Base-by-base conservation (phyloP, 2,797 vertebrate genomes). In the Leuciscus waleckii region DNA sequence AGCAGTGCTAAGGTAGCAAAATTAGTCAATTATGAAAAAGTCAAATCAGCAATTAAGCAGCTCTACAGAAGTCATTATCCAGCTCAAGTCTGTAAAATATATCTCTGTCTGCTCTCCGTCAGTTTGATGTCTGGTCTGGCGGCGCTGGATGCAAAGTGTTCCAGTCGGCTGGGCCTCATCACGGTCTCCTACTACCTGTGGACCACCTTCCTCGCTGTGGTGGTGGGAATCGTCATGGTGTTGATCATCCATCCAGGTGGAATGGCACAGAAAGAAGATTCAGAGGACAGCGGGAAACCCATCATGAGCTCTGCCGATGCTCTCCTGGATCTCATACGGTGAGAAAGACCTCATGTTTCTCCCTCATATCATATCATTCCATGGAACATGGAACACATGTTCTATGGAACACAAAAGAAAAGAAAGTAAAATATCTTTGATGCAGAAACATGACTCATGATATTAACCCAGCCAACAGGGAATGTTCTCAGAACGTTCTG, bases 231-330 rank as follows among this genome's bases (percentile, higher is more conserved):
- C 91, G 90, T 98, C 92, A 97, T 99, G 97, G 98, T 99, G 17
- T 97, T 96, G 88, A 94, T 97, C 91, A 98, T 99, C 91, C 98
- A 99, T 87, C 98, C 98, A 0, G 98, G 98, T 0, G 96, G 97
- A 2, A 96, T 97, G 0, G 98, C 98, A 7, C 97, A 98, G 93
- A 99, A 99, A 87, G 98, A 99, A 89, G 96, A 91, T 79, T 96
- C 96, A 0, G 96, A 96, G 89, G 97, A 97, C 88, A 96, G 97
- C 0, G 92, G 96, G 56, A 99, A 97, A 86, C 95, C 97, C 32
- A 96, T 98, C 86, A 97, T 98, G 97, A 99, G 98, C 90, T 99
- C 98, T 0, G 98, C 98, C 0, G 98, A 99, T 3, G 98, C 98
- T 49, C 94, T 99, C 89, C 94, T 99, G 43, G 98, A 99, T 92